Conservation (phyloP, 2,797 vertebrate genomes). For the Kryptolebias ocellatus region DNA sequence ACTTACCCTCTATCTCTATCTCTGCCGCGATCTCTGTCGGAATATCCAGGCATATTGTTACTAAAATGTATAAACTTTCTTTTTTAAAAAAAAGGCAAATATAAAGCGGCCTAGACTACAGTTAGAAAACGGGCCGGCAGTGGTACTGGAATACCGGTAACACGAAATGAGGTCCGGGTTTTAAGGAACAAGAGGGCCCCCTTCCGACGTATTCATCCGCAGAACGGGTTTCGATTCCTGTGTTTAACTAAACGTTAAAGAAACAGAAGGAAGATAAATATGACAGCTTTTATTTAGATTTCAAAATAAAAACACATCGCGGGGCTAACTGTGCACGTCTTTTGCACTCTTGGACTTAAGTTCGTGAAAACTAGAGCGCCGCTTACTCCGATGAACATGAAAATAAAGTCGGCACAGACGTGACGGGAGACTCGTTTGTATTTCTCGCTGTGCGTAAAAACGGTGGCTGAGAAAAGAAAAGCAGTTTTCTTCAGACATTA, state of each 20-base stretch:
- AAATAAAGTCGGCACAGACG: neutral
- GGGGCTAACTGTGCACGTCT: neutral
- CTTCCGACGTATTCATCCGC: slow-evolving; percentile 74
- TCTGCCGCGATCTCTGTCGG: slow-evolving; percentile 93
- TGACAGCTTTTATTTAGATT: neutral
- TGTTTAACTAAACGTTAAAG: neutral
- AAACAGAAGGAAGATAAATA: neutral
- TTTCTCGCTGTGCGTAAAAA: neutral
- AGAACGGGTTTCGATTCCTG: neutral
- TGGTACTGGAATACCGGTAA: slow-evolving; percentile 74
- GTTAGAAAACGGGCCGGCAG: slow-evolving; percentile 38
- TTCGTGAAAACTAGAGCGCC: neutral
- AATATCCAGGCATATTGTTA: slow-evolving; percentile 90
- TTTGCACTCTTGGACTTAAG: neutral
- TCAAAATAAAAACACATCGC: neutral
- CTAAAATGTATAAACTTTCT: slow-evolving; percentile 52
- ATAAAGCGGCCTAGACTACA: neutral
- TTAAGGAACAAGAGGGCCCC: slow-evolving; percentile 57
- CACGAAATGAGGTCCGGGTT: slow-evolving; percentile 63
- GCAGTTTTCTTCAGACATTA: neutral
- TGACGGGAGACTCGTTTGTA: neutral
- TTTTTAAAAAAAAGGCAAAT: slow-evolving; percentile 61
- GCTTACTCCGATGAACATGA: neutral
- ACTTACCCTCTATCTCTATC: slow-evolving; percentile 91
- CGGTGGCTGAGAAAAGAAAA: neutral